These are phyloP conservation scores for Sarcophaga rosellei DNA, from an alignment of 2,888 invertebrate species.

Conservation along the genomic window DNA sequence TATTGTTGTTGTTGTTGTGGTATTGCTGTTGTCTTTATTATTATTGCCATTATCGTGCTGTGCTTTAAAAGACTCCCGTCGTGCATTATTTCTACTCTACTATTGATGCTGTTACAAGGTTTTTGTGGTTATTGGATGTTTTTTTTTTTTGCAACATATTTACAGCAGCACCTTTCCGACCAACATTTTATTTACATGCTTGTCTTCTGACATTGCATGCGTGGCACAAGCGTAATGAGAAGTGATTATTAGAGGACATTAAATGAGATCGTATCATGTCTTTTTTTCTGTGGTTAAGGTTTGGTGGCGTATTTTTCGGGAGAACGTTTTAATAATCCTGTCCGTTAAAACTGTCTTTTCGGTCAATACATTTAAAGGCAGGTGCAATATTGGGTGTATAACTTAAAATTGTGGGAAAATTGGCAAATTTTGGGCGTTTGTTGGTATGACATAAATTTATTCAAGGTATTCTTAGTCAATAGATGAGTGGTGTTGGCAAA, in stretches of 20 bases:
- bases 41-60: conserved; percentile 44
- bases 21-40: conserved; percentile 25
- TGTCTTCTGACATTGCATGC: background rate
- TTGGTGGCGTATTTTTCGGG: no score
- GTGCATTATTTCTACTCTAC: background rate
- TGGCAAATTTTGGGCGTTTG: no score
- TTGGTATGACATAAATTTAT: no score
- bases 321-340: no score
- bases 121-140: background rate
- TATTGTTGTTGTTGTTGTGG: background rate
- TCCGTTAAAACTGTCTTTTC: no score
- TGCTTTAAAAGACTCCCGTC: conserved; percentile 16
- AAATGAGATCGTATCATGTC: no score
- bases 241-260: background rate
- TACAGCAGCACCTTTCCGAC: conserved; percentile 9
- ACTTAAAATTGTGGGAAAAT: no score
- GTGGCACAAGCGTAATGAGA: background rate
- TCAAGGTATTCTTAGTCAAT: no score
- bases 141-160: conserved; percentile 4
- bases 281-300: no score
- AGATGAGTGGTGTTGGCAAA: no score
- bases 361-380: no score
- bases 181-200: background rate
- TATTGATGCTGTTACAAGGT: background rate
- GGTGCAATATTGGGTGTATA: no score